Base-by-base conservation (phyloP, 2,113 vertebrate genomes). In the Eonycteris spelaea region DNA sequence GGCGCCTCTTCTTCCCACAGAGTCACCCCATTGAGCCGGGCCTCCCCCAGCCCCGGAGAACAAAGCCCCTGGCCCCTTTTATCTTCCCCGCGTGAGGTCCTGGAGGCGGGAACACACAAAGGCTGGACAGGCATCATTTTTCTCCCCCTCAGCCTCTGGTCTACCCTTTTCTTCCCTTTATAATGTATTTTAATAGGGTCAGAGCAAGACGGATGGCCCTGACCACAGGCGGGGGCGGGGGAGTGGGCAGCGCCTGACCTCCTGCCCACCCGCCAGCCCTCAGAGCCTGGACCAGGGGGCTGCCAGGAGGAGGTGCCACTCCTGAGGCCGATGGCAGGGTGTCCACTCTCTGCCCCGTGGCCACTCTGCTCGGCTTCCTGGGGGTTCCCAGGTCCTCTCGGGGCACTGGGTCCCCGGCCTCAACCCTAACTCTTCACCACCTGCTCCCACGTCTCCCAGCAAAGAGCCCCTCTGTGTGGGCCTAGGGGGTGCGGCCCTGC, bases 121-220 rank as follows among this genome's bases (percentile, higher is more conserved):
- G 97, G 97, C 91, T 93, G 35, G 68, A 85, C 78, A 65, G 94
- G 93, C 96, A 90, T 97, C 98, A 96, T 98, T 98, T 98, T 97
- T 98, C 95, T 95, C 96, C 95, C 92, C 12, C 2, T 18, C 90
- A 55, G 90, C 97, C 93, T 68, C 96, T 35, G 95, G 82, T 48
- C 65, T 24, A 95, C 97, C 95, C 97, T 97, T 98, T 97, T 98
- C 97, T 94, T 97, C 43, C 98, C 79, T 98, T 98, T 97, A 97
- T 97, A 95, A 96, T 95, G 97, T 96, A 94, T 96, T 96, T 97
- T 97, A 98, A 98, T 96, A 95, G 98, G 97, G 96, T 95, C 84
- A 90, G 97, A 97, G 94, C 94, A 97, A 98, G 98, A 98, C 86
- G 96, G 97, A 98, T 98, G 98, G 96, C 94, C 91, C 93, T 45